These are phyloP conservation scores for Gari tellinella DNA, from an alignment of 2,888 invertebrate species.

Conservation along the genomic window DNA sequence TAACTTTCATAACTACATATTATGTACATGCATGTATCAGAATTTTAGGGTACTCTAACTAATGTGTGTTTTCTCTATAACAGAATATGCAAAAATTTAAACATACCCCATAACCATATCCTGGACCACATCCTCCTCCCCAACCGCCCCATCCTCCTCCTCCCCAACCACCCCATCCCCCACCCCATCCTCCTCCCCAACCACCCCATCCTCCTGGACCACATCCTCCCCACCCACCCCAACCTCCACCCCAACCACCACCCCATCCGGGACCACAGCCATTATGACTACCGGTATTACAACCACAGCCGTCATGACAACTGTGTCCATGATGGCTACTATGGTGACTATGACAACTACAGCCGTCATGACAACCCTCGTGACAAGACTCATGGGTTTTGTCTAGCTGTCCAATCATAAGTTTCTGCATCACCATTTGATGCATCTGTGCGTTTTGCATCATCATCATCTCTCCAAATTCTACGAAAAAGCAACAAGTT, in stretches of 20 bases:
- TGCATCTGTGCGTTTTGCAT: slow-evolving; percentile 81
- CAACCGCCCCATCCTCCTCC: background rate
- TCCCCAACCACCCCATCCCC: no score
- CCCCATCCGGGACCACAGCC: slow-evolving; percentile 1
- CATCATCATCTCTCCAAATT: slow-evolving; percentile 81
- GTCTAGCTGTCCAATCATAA: slow-evolving; percentile 66
- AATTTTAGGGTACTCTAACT: no score
- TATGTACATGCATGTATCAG: no score
- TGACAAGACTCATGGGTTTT: slow-evolving; percentile 13
- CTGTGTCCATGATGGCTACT: slow-evolving; percentile 23
- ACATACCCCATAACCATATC: no score
- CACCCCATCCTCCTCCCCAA: background rate
- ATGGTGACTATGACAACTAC: slow-evolving; percentile 16
- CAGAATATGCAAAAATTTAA: no score
- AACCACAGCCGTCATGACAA: slow-evolving; percentile 1
- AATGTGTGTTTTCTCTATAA: no score
- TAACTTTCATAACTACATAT: no score
- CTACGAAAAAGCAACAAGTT: slow-evolving; percentile 42
- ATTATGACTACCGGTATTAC: no score
- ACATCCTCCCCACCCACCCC: slow-evolving; percentile 2
- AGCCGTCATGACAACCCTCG: slow-evolving; percentile 21
- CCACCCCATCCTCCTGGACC: background rate
- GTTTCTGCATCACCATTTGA: slow-evolving; percentile 79
- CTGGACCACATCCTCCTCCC: background rate
- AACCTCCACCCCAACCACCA: background rate